phyloP scores from a whole-genome alignment of 2,888 invertebrate genomes.

The Pheosia gnoma region DNA sequence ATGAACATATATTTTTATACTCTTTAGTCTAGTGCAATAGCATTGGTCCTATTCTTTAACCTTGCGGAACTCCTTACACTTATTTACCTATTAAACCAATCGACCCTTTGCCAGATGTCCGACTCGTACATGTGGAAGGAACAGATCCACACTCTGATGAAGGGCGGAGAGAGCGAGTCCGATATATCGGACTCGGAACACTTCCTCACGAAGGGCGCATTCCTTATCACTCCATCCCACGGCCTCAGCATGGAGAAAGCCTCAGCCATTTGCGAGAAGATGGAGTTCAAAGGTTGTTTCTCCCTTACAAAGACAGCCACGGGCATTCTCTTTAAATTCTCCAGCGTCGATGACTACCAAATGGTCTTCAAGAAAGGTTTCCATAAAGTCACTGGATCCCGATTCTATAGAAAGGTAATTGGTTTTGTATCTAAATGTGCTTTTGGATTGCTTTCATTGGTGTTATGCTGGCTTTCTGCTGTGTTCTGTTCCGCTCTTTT shows the following conservation, averaged over 20 bases:
- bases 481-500: conserved; percentile 14
- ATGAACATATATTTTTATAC: too few relatives aligned
- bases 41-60: neutral
- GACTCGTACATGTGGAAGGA: conserved; percentile 82
- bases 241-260: conserved; percentile 94
- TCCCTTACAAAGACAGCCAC: conserved; percentile 94
- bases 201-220: conserved; percentile 92
- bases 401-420: conserved; percentile 93
- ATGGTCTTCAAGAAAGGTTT: conserved; percentile 94
- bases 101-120: conserved; percentile 66
- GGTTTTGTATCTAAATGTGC: conserved; percentile 15
- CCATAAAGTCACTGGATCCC: conserved; percentile 93
- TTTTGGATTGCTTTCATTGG: conserved; percentile 22
- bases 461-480: conserved; percentile 12
- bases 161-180: conserved; percentile 91
- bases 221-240: conserved; percentile 93
- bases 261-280: conserved; percentile 93
- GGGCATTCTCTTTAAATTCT: conserved; percentile 94
- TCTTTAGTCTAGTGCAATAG: neutral
- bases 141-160: conserved; percentile 84
- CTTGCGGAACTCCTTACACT: neutral
- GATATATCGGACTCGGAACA: conserved; percentile 90
- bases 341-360: conserved; percentile 93
- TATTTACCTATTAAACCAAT: conserved; percentile 1
- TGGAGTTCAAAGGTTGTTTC: conserved; percentile 94